Evolutionary conservation across 1,140 invertebrate genomes (phyloP).

Genomic region (Leptopilina clavipes): DNA sequence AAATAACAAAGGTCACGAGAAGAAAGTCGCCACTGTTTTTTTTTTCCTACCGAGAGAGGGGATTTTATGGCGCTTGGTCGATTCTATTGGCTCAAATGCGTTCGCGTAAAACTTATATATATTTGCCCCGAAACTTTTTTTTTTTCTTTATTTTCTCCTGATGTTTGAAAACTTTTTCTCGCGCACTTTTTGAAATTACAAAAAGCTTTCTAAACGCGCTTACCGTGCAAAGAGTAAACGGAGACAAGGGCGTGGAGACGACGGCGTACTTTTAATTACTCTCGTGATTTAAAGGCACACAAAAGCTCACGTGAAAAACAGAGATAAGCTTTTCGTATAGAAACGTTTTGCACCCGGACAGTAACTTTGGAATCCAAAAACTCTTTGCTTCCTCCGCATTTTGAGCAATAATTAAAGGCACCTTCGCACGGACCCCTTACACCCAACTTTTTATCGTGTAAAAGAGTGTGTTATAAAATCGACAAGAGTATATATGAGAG

Average conservation of each 20-base stretch:
- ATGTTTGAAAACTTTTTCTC: constrained; percentile 34
- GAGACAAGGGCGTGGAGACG: constrained; percentile 27
- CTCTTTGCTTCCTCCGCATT: constrained; percentile 1
- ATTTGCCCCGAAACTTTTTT: too few species aligned
- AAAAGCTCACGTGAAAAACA: constrained; percentile 30
- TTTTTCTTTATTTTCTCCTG: too few species aligned
- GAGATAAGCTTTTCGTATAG: constrained; percentile 6
- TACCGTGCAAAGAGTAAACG: not conserved
- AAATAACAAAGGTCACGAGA: too few species aligned
- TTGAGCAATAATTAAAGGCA: constrained; percentile 32
- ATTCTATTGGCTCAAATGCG: too few species aligned
- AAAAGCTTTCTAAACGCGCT: not conserved
- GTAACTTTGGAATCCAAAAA: not conserved
- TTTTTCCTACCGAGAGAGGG: too few species aligned
- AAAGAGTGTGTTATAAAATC: constrained; percentile 5
- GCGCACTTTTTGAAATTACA: constrained; percentile 31
- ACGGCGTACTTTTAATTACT: constrained; percentile 44
- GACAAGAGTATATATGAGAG: not conserved
- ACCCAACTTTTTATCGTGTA: constrained; percentile 27
- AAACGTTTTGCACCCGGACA: not conserved
- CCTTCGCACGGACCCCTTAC: constrained; percentile 8
- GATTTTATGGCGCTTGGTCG: too few species aligned
- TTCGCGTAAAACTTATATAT: too few species aligned
- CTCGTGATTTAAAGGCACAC: constrained; percentile 41
- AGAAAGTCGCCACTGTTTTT: too few species aligned